phyloP scores from a whole-genome alignment of 2,113 vertebrate genomes.

The Pomatorhinus ruficollis region DNA sequence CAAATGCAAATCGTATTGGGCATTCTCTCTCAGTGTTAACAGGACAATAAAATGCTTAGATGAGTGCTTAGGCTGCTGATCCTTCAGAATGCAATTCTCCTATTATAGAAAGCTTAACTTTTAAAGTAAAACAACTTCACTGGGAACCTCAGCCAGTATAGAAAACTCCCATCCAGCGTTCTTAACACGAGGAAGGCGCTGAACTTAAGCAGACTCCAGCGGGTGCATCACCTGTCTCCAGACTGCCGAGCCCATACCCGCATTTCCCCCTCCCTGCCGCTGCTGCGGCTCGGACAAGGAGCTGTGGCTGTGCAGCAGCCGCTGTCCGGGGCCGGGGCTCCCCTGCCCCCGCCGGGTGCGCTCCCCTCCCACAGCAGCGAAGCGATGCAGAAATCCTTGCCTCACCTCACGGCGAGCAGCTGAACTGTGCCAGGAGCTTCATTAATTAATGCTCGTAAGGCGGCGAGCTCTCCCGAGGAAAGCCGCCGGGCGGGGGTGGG shows the following conservation, averaged over 20 bases:
- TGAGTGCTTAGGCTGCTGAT: neutral
- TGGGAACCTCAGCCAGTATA: neutral
- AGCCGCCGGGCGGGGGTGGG: neutral
- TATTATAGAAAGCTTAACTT: neutral
- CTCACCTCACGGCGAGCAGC: neutral
- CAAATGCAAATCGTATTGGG: neutral
- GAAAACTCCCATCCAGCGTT: neutral
- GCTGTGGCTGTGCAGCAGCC: neutral
- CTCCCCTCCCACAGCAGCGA: neutral
- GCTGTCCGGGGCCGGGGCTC: accelerated
- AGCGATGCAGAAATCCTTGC: neutral
- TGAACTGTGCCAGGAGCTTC: neutral
- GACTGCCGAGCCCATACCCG: accelerated
- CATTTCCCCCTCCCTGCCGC: neutral
- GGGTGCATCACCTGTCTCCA: too few species aligned
- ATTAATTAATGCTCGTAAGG: neutral
- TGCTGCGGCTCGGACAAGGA: too few species aligned
- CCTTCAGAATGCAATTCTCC: neutral
- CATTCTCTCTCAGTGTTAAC: neutral
- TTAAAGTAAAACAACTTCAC: neutral
- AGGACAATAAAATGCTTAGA: neutral
- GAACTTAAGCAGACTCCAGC: accelerated
- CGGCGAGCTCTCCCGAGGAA: neutral
- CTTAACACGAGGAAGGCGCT: neutral
- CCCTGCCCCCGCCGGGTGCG: neutral